Evolutionary conservation across 2,113 vertebrate genomes (phyloP).

Genomic region (Columba janthina): DNA sequence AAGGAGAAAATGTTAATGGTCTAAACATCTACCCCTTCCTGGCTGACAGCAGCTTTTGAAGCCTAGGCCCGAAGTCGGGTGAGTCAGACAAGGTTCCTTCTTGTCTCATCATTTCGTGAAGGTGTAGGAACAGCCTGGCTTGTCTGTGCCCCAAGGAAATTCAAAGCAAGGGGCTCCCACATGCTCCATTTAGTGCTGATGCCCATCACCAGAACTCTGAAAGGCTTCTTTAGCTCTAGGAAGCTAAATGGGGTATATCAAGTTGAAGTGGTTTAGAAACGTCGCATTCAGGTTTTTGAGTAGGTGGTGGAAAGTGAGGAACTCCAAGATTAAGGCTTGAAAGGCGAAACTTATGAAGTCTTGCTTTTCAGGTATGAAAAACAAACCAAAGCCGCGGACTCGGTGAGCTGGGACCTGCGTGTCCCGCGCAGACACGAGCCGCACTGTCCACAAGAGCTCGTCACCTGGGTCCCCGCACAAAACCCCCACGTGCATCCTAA

Average conservation of each 20-base stretch:
- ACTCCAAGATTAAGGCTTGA: conserved; percentile 4
- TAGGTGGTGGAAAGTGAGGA: background rate
- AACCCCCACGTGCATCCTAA: background rate
- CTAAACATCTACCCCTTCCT: background rate
- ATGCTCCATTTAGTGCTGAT: conserved; percentile 8
- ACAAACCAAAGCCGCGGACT: background rate
- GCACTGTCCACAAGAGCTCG: too few species aligned
- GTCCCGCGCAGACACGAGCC: background rate
- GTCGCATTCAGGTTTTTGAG: background rate
- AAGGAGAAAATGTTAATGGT: background rate
- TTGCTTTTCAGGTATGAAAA: background rate
- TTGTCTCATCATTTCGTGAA: background rate
- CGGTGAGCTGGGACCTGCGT: background rate
- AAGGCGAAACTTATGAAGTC: background rate
- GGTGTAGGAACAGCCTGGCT: background rate
- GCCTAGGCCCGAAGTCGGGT: background rate
- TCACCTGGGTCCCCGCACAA: fast-evolving
- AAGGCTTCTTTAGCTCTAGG: background rate
- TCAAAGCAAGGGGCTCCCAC: background rate
- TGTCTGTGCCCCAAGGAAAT: conserved; percentile 12
- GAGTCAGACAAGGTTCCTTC: conserved; percentile 9
- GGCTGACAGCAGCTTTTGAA: conserved; percentile 15
- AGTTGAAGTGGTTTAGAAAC: conserved; percentile 7
- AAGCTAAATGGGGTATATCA: background rate
- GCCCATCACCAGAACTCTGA: conserved; percentile 15